Evolutionary conservation across 2,797 vertebrate species (phyloP), one percentile per base, ranked within the genome.

Genomic region (Gephyroberyx darwinii): DNA sequence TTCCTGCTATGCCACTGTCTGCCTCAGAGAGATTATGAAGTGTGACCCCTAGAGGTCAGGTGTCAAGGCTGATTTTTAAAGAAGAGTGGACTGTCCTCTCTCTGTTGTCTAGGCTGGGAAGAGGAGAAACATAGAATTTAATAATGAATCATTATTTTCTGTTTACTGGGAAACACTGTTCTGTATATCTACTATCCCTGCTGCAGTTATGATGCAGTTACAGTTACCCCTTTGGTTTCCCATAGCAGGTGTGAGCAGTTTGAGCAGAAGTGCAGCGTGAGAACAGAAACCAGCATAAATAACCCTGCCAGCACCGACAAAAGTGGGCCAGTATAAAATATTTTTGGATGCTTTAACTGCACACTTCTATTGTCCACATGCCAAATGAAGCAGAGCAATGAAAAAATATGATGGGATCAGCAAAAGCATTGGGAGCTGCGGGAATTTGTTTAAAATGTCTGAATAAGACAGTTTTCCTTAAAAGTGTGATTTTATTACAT

Each of bases 11-110:
- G 98, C 98, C 43, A 99, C 97, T 0, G 89, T 96, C 69, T 98
- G 94, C 89, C 94, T 99, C 73, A 86, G 94, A 78, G 97, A 99
- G 92, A 94, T 98, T 76, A 98, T 98, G 97, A 99, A 98, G 88
- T 93, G 91, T 75, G 92, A 96, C 17, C 79, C 91, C 22, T 96
- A 93, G 90, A 65, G 19, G 54, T 54, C 53, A 67, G 54, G 17
- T 33, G 17, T 43, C 5, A 1, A 48, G 43, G 1, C 7, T 39
- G 39, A 2, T 41, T 41, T 41, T 41, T 10, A 39, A 35, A 35
- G 33, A 4, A 8, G 33, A 35, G 37, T 39, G 37, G 37, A 39
- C 10, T 20, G 2, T 33, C 8, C 8, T 26, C 5, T 56, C 1
- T 43, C 35, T 41, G 43, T 65, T 48, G 39, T 77, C 61, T 65